Evolutionary conservation across 1,140 invertebrate genomes (phyloP).

Genomic region (Coptotermes formosanus): DNA sequence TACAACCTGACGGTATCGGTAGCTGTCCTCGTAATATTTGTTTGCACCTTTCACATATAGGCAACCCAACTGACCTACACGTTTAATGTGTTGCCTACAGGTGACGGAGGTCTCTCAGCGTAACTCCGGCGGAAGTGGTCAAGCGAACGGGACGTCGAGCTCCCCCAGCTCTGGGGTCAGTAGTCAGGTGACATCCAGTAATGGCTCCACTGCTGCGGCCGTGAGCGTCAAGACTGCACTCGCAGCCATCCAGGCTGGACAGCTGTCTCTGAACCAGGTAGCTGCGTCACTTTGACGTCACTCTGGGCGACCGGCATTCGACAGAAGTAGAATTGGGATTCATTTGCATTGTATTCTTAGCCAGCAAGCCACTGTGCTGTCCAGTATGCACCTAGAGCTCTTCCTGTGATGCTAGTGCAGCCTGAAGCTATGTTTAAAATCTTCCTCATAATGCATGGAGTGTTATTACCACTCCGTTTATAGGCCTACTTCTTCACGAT

Average conservation of each 20-base stretch:
- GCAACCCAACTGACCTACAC: neutral
- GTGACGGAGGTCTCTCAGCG: constrained; percentile 56
- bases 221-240: constrained; percentile 56
- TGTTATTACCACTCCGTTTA: no score
- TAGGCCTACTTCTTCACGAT: no score
- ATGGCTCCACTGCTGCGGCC: constrained; percentile 57
- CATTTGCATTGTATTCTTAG: no score
- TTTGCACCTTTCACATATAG: neutral
- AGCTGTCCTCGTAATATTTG: neutral
- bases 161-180: constrained; percentile 58
- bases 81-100: constrained; percentile 38
- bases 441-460: no score
- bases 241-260: constrained; percentile 64
- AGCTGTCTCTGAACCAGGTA: constrained; percentile 57
- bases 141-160: constrained; percentile 49
- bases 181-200: constrained; percentile 50
- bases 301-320: neutral
- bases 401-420: no score
- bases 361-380: no score
- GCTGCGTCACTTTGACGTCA: neutral
- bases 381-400: no score
- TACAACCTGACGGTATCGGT: no score
- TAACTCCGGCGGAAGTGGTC: constrained; percentile 51
- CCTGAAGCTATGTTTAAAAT: no score
- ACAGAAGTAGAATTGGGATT: constrained; percentile 16